Percentiles rank a stretch among this genome's conserved stretches.
Conservation (phyloP, 1,140 invertebrate species). For the Drosophila prosaltans region DNA sequence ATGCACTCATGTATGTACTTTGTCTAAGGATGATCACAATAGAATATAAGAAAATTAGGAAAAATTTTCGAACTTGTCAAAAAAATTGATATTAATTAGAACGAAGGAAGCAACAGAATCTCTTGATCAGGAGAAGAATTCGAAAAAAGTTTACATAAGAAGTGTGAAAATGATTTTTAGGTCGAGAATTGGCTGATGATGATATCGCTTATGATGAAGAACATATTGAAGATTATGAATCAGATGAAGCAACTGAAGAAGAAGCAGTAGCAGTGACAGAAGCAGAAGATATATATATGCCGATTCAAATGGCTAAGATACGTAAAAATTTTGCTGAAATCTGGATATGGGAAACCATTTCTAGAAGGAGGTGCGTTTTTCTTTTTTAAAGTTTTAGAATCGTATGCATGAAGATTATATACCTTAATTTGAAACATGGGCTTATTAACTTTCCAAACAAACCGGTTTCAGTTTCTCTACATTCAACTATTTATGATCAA, state of each 20-base stretch:
- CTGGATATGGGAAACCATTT: constrained; percentile 61
- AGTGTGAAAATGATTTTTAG: not conserved
- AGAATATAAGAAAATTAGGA: too few relatives aligned
- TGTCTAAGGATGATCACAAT: too few relatives aligned
- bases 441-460: not conserved
- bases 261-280: too few relatives aligned
- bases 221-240: too few relatives aligned
- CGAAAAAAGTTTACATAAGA: too few relatives aligned
- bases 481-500: too few relatives aligned
- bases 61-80: too few relatives aligned
- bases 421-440: too few relatives aligned
- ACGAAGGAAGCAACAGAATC: too few relatives aligned
- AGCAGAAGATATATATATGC: not conserved
- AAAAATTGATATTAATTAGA: too few relatives aligned
- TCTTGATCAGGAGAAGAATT: too few relatives aligned
- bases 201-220: not conserved
- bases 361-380: constrained; percentile 43
- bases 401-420: not conserved
- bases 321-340: constrained; percentile 69
- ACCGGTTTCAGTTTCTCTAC: too few relatives aligned
- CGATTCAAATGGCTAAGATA: constrained; percentile 19
- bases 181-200: not conserved
- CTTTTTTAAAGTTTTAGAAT: not conserved
- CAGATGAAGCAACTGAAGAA: not conserved
- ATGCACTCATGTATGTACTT: not conserved